Conservation (phyloP, 2,113 vertebrate genomes). For the Benitochromis conjunctus region DNA sequence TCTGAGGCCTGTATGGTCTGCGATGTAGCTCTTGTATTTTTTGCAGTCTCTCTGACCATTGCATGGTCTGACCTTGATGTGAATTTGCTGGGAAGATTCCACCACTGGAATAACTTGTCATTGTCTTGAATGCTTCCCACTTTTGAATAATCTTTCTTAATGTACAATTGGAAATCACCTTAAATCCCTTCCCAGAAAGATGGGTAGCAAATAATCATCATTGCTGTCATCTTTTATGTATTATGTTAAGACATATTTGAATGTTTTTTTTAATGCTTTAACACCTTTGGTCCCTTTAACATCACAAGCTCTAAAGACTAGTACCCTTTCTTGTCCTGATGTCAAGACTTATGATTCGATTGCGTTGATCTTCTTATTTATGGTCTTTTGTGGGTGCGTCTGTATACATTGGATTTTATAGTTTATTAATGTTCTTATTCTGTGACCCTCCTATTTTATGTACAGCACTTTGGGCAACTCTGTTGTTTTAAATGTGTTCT, state of each 20-base stretch:
- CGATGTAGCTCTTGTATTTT: not conserved
- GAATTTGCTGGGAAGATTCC: not conserved
- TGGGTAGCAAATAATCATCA: not conserved
- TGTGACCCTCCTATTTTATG: not conserved
- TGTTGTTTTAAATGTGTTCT: not conserved
- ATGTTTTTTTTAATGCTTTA: not conserved
- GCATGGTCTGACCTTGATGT: not conserved
- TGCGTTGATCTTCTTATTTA: not conserved
- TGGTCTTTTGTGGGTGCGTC: not conserved
- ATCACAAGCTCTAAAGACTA: not conserved
- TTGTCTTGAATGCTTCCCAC: not conserved
- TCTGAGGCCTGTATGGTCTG: not conserved
- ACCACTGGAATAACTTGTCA: not conserved
- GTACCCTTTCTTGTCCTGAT: not conserved
- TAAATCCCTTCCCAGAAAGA: not conserved
- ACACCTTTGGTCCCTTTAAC: not conserved
- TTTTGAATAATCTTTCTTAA: not conserved
- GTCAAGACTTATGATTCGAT: not conserved
- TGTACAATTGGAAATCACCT: not conserved
- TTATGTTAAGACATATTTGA: not conserved
- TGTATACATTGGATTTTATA: not conserved
- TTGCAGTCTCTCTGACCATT: not conserved
- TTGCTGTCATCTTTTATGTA: not conserved
- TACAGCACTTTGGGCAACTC: not conserved
- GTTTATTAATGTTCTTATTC: not conserved